Base-by-base conservation (phyloP, 2,113 vertebrate species). In the Dipodomys merriami region DNA sequence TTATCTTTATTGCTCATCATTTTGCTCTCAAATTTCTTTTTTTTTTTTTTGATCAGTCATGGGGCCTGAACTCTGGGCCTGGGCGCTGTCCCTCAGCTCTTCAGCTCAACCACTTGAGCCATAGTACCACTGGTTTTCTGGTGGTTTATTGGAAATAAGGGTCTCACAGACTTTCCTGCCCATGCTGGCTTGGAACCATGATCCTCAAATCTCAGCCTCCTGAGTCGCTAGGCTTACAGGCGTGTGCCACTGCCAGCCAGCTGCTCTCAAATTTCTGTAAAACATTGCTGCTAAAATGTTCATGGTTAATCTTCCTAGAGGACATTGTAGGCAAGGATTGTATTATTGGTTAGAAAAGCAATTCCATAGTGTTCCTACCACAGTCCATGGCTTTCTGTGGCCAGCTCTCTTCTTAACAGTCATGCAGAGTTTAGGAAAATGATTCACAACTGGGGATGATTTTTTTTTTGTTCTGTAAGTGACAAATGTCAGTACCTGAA, bases 221-320 rank as follows among this genome's bases (percentile, higher is more conserved):
- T 39, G 39, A 39, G 39, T 39, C 39, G 39, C 39, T 39, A 39
- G 39, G 39, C 39, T 39, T 39, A 39, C 39, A 39, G 39, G 39
- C 39, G 5, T 39, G 39, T 39, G 39, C 39, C 39, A 39, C 39
- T 39, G 39, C 39, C 39, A 39, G 5, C 39, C 39, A 39, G 39
- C 39, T 91, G 83, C 60, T 73, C 85, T 91, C 76, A 62, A 29
- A 20, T 79, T 92, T 73, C 76, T 76, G 35, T 29, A 90, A 49
- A 69, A 68, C 9, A 60, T 60, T n/a, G 27, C 46, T 67, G 79
- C 27, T 74, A 57, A 79, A 71, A 74, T 6, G 2, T 44, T 81
- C 53, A 23, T 39, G 30, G 20, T 71, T 74, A 80, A 9, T 35
- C 72, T 80, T 94, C 12, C 76, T 44, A 57, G 46, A 92, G 60